phyloP scores from a whole-genome alignment of 1,140 invertebrate species.

The Bombus superbus region DNA sequence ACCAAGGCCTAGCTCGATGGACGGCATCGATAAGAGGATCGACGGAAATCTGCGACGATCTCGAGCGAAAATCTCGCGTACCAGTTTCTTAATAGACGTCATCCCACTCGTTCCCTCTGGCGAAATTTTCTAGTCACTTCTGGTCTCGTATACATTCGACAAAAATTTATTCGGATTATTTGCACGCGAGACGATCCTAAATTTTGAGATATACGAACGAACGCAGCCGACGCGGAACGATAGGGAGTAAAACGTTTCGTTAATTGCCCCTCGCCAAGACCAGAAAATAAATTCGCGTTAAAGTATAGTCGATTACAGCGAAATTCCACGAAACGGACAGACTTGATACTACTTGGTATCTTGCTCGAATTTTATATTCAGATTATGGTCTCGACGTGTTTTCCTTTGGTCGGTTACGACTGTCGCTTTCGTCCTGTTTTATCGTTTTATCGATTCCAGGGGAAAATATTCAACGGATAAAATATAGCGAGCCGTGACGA shows the following conservation, averaged over 20 bases:
- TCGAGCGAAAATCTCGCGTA: conserved; percentile 25
- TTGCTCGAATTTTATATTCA: conserved; percentile 38
- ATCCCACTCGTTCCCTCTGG: not conserved
- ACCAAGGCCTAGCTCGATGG: conserved; percentile 16
- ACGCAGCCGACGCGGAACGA: not conserved
- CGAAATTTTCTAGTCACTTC: not conserved
- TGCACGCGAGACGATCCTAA: not conserved
- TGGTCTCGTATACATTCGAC: not conserved
- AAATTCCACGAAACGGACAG: conserved; percentile 24
- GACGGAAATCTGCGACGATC: conserved; percentile 28
- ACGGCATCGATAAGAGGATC: conserved; percentile 23
- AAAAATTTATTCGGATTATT: not conserved
- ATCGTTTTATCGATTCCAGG: conserved; percentile 3
- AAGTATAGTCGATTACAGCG: conserved; percentile 32
- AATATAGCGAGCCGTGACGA: not conserved
- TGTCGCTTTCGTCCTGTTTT: not conserved
- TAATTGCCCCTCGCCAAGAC: conserved; percentile 3
- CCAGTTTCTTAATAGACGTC: not conserved
- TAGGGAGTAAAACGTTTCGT: conserved; percentile 14
- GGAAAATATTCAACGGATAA: not conserved
- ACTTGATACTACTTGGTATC: not conserved
- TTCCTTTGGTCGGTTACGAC: not conserved
- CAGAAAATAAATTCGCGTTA: conserved; percentile 29
- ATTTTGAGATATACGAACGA: not conserved
- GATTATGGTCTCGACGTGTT: not conserved